Evolutionary conservation across 1,140 invertebrate species (phyloP).

Genomic region (Pinna nobilis): DNA sequence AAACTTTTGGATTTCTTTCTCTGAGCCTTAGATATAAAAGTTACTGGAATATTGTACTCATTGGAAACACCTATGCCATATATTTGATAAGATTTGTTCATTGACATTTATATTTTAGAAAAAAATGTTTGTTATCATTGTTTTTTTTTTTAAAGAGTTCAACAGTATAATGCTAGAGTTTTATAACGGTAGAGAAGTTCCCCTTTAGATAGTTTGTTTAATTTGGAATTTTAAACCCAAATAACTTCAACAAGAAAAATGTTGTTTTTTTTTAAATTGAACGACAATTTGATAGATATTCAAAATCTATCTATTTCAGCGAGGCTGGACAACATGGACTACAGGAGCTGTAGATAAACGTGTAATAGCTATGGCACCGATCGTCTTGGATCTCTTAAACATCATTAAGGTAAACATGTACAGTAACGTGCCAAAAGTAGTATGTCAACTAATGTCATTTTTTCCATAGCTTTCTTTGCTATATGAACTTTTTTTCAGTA

Average conservation of each 20-base stretch:
- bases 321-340: constrained; percentile 72
- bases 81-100: too few species aligned
- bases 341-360: constrained; percentile 66
- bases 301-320: constrained; percentile 40
- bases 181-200: too few species aligned
- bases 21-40: too few species aligned
- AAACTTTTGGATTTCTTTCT: too few species aligned
- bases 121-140: too few species aligned
- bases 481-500: too few species aligned
- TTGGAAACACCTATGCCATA: too few species aligned
- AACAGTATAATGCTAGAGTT: too few species aligned
- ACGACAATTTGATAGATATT: not conserved
- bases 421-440: not conserved
- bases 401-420: constrained; percentile 57
- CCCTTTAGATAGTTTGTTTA: too few species aligned
- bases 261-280: not conserved
- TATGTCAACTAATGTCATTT: not conserved
- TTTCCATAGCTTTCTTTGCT: not conserved
- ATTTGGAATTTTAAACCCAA: not conserved
- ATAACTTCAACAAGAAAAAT: not conserved
- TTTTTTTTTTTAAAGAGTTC: too few species aligned
- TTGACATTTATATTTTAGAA: too few species aligned
- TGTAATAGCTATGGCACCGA: constrained; percentile 66
- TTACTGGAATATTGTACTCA: too few species aligned
- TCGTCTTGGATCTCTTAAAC: constrained; percentile 69